A percentile compares a stretch with the other conserved stretches of the same genome.
Conservation (phyloP, 2,113 vertebrate genomes). For the Apistogramma diplotaenia region DNA sequence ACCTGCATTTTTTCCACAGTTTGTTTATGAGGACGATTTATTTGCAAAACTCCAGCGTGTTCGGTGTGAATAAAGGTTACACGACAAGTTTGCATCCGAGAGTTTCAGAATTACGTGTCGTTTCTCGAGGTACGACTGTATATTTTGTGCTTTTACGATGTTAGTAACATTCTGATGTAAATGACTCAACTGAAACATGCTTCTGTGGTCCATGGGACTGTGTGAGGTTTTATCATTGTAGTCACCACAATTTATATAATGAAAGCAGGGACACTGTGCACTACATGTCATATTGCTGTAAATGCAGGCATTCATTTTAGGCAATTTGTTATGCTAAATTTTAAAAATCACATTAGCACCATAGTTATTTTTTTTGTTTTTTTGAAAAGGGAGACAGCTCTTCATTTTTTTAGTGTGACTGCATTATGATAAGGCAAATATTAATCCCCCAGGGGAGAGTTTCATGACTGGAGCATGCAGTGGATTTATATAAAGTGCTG, state of each 20-base stretch:
- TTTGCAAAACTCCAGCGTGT: too few species aligned
- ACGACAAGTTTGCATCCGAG: too few species aligned
- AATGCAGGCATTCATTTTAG: background rate
- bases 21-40: too few species aligned
- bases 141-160: too few species aligned
- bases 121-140: too few species aligned
- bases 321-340: background rate
- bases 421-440: background rate
- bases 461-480: background rate
- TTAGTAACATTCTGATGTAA: too few species aligned
- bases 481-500: background rate
- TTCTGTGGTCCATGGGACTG: background rate
- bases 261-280: background rate
- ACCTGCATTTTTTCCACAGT: too few species aligned
- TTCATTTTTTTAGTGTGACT: background rate
- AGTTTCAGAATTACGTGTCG: too few species aligned
- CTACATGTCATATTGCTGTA: background rate
- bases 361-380: background rate
- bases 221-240: background rate
- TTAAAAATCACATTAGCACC: background rate
- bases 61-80: too few species aligned
- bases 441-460: background rate
- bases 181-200: too few species aligned
- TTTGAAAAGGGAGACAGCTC: background rate
- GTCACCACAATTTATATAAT: background rate